A percentile compares a stretch with the other conserved stretches of the same genome.
These are phyloP conservation scores for Venturia canescens DNA, from an alignment of 1,140 invertebrate species.

Conservation along the genomic window DNA sequence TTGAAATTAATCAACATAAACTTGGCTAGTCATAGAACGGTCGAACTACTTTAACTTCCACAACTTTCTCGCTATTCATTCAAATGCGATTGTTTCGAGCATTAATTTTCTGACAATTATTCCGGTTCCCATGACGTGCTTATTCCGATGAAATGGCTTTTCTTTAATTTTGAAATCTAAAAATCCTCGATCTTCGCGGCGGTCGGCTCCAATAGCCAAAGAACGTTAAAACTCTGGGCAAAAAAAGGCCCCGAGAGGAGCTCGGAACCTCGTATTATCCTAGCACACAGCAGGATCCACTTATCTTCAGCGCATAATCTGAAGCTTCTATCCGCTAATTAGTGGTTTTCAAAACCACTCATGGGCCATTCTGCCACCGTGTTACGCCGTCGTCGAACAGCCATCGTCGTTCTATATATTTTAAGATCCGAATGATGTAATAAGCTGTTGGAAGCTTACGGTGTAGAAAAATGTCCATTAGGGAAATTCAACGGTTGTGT, in stretches of 20 bases:
- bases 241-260: not conserved
- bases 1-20: too few species aligned
- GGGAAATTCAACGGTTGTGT: slow-evolving; percentile 1
- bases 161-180: not conserved
- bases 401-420: not conserved
- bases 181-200: slow-evolving; percentile 12
- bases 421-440: not conserved
- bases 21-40: too few species aligned
- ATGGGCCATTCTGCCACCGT: slow-evolving; percentile 36
- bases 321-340: slow-evolving; percentile 53
- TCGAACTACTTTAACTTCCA: not conserved
- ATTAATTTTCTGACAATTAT: too few species aligned
- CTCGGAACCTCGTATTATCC: slow-evolving; percentile 49
- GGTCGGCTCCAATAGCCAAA: not conserved
- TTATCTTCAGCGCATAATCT: slow-evolving; percentile 53
- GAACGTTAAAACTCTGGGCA: slow-evolving; percentile 48
- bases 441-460: slow-evolving; percentile 12
- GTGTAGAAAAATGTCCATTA: slow-evolving; percentile 53
- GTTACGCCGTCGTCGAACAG: not conserved
- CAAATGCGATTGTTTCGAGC: too few species aligned
- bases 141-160: not conserved
- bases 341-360: slow-evolving; percentile 52
- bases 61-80: too few species aligned
- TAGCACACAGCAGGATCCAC: slow-evolving; percentile 37
- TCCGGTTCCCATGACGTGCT: not conserved